A percentile compares a stretch with the other conserved stretches of the same genome.
Conservation (phyloP, 2,888 invertebrate genomes). For the Drosophila robusta region DNA sequence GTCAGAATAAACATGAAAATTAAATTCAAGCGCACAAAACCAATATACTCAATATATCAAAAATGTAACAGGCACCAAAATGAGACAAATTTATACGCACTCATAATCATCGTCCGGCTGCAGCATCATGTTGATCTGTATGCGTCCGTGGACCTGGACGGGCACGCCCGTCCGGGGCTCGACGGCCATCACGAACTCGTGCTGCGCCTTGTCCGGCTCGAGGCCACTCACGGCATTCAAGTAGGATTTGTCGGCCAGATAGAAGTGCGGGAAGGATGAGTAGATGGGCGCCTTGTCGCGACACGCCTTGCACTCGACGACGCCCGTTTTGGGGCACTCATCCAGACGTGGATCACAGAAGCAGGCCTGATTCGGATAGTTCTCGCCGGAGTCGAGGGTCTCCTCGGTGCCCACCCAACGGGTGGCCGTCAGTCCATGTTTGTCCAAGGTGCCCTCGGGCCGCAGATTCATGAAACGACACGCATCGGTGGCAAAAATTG, state of each 20-base stretch:
- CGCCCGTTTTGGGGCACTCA: conserved; percentile 87
- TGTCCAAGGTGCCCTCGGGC: conserved; percentile 63
- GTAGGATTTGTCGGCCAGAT: conserved; percentile 89
- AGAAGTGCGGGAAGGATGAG: conserved; percentile 93
- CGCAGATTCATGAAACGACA: conserved; percentile 89
- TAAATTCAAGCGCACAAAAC: too few species aligned
- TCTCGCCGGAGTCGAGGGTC: conserved; percentile 90
- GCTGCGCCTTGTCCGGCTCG: conserved; percentile 87
- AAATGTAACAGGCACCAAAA: too few species aligned
- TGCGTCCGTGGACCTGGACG: conserved; percentile 89
- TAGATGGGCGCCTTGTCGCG: conserved; percentile 93
- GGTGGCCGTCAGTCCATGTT: conserved; percentile 74
- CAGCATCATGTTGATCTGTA: conserved; percentile 91
- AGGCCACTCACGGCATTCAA: conserved; percentile 88
- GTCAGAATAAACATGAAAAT: too few species aligned
- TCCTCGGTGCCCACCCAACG: conserved; percentile 87
- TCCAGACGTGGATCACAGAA: conserved; percentile 87
- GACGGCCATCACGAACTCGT: conserved; percentile 89
- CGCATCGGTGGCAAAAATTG: conserved; percentile 91
- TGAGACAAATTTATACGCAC: conserved; percentile 85
- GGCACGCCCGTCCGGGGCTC: conserved; percentile 93
- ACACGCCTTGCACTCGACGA: conserved; percentile 90
- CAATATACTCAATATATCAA: too few species aligned
- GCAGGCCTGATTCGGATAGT: conserved; percentile 88
- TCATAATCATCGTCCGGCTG: conserved; percentile 86